Evolutionary conservation across 2,797 vertebrate species (phyloP).

Genomic region (Hylomyscus alleni): DNA sequence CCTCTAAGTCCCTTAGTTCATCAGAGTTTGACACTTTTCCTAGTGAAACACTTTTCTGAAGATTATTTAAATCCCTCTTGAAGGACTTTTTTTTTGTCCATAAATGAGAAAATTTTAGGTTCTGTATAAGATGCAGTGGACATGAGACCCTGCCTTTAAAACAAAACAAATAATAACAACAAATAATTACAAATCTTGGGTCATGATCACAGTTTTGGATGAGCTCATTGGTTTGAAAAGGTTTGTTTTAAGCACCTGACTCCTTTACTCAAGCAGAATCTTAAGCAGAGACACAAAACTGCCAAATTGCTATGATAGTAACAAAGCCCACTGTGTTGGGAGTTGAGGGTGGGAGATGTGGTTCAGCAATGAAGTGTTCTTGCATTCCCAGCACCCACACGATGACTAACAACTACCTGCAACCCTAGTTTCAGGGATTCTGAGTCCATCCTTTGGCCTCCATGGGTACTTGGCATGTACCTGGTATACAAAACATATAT

Average conservation of each 20-base stretch:
- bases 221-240: slow-evolving; percentile 40
- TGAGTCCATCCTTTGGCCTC: too few species aligned
- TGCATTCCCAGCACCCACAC: not conserved
- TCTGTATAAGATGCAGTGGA: not conserved
- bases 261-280: slow-evolving; percentile 36
- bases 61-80: slow-evolving; percentile 16
- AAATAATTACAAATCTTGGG: not conserved
- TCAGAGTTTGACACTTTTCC: not conserved
- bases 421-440: not conserved
- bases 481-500: not conserved
- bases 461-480: not conserved
- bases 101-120: slow-evolving; percentile 25
- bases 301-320: not conserved
- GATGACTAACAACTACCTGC: not conserved
- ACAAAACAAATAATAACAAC: not conserved
- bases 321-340: not conserved
- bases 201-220: not conserved
- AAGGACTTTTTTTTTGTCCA: slow-evolving; percentile 8
- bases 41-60: not conserved
- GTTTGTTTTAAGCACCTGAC: slow-evolving; percentile 23
- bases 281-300: not conserved
- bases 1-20: not conserved
- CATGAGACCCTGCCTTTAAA: not conserved
- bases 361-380: not conserved
- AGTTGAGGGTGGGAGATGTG: too few species aligned